Evolutionary conservation across 2,113 vertebrate genomes (phyloP).

Genomic region (Rhabdornis inornatus): DNA sequence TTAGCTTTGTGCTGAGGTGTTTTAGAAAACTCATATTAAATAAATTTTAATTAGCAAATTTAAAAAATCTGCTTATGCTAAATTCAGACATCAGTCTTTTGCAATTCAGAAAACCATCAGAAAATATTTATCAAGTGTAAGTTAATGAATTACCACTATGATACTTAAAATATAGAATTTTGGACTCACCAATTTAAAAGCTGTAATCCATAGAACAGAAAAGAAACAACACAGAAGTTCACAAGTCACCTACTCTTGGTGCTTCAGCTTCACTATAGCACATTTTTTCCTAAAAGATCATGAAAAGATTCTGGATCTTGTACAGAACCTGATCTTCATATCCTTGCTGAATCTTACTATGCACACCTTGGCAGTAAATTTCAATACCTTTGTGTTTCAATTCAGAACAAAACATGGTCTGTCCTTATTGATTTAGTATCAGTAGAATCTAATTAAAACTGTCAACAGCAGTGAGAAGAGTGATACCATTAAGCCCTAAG

Average conservation of each 20-base stretch:
- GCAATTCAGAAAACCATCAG: background rate
- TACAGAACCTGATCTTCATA: background rate
- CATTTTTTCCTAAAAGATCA: background rate
- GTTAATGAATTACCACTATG: background rate
- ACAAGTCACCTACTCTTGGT: background rate
- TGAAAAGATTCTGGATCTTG: background rate
- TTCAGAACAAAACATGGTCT: background rate
- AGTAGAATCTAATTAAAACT: background rate
- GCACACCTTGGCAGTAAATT: background rate
- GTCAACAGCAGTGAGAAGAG: background rate
- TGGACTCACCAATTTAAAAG: background rate
- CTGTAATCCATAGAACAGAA: background rate
- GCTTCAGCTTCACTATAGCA: background rate
- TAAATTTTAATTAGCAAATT: background rate
- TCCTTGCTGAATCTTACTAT: background rate
- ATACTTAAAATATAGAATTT: background rate
- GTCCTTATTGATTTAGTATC: background rate
- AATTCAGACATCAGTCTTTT: background rate
- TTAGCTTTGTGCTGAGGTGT: background rate
- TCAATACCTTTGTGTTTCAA: too few relatives aligned
- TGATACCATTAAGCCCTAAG: background rate
- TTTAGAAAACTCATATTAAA: background rate
- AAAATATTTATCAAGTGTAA: background rate
- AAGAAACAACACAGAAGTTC: accelerated
- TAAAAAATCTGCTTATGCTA: background rate